These are phyloP conservation scores for Drosophila willistoni DNA, from an alignment of 1,140 invertebrate species.

Conservation along the genomic window DNA sequence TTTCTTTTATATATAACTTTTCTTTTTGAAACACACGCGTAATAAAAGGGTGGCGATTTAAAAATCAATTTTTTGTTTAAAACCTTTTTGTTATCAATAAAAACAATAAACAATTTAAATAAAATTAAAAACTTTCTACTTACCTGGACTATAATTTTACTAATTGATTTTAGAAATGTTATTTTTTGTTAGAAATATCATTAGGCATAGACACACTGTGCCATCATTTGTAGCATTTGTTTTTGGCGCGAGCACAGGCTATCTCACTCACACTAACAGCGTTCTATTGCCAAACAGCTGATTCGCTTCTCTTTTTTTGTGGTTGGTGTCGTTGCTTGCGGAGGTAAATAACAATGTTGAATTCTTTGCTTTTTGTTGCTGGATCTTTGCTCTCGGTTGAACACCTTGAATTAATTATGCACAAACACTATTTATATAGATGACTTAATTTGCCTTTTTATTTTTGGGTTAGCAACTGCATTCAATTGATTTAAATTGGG, in stretches of 20 bases:
- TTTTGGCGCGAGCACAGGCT: slow-evolving; percentile 15
- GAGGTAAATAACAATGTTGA: slow-evolving; percentile 6
- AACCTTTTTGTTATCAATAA: too few relatives aligned
- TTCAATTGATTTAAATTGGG: slow-evolving; percentile 10
- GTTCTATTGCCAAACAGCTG: slow-evolving; percentile 4
- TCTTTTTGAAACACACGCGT: slow-evolving; percentile 58
- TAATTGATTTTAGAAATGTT: neutral
- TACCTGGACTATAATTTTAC: slow-evolving; percentile 4
- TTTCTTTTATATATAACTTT: slow-evolving; percentile 22
- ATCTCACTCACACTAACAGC: slow-evolving; percentile 11
- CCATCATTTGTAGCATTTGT: slow-evolving; percentile 10
- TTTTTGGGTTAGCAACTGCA: neutral
- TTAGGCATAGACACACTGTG: slow-evolving; percentile 6
- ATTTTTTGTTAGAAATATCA: neutral
- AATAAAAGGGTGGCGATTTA: slow-evolving; percentile 45
- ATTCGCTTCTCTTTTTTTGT: slow-evolving; percentile 4
- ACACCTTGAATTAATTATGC: slow-evolving; percentile 17
- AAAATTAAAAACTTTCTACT: neutral
- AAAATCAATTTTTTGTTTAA: slow-evolving; percentile 27
- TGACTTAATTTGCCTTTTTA: slow-evolving; percentile 4
- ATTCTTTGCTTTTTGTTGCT: slow-evolving; percentile 1
- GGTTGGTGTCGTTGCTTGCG: neutral
- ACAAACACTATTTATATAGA: slow-evolving; percentile 7
- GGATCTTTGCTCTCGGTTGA: neutral
- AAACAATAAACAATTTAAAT: too few relatives aligned